These are phyloP conservation scores for Hypercompe scribonia DNA, from an alignment of 2,888 invertebrate genomes.

Conservation along the genomic window DNA sequence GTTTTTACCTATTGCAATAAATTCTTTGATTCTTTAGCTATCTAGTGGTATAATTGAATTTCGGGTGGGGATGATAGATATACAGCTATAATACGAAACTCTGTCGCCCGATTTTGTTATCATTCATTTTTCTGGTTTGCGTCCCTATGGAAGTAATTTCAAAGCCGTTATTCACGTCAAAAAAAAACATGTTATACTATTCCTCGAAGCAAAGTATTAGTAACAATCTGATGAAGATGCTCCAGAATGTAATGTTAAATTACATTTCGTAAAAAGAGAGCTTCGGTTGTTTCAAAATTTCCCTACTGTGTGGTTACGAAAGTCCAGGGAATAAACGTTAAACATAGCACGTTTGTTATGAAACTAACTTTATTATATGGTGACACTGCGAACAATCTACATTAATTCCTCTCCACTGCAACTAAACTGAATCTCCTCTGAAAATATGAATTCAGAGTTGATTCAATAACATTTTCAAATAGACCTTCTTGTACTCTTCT, in stretches of 20 bases:
- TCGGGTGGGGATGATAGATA: too few relatives aligned
- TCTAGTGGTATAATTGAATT: too few relatives aligned
- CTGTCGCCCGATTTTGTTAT: too few relatives aligned
- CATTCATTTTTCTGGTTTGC: too few relatives aligned
- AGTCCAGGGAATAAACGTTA: slow-evolving; percentile 6
- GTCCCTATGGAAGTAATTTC: too few relatives aligned
- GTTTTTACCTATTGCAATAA: too few relatives aligned
- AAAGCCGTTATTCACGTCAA: too few relatives aligned
- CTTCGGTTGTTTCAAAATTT: not conserved
- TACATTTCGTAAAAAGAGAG: not conserved
- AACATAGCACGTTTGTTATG: slow-evolving; percentile 13
- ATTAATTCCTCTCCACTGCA: slow-evolving; percentile 49
- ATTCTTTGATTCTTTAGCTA: too few relatives aligned
- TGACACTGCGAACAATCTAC: slow-evolving; percentile 31
- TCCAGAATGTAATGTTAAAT: not conserved
- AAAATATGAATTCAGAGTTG: slow-evolving; percentile 58
- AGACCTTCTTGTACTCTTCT: slow-evolving; percentile 46
- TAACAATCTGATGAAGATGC: not conserved
- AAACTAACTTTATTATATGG: too few relatives aligned
- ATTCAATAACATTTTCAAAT: slow-evolving; percentile 53
- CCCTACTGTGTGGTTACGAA: not conserved
- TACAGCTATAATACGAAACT: too few relatives aligned
- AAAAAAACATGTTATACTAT: too few relatives aligned
- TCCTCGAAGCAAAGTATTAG: not conserved
- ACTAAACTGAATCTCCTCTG: slow-evolving; percentile 57